phyloP scores from a whole-genome alignment of 2,888 invertebrate genomes.

The Dendrolimus houi region DNA sequence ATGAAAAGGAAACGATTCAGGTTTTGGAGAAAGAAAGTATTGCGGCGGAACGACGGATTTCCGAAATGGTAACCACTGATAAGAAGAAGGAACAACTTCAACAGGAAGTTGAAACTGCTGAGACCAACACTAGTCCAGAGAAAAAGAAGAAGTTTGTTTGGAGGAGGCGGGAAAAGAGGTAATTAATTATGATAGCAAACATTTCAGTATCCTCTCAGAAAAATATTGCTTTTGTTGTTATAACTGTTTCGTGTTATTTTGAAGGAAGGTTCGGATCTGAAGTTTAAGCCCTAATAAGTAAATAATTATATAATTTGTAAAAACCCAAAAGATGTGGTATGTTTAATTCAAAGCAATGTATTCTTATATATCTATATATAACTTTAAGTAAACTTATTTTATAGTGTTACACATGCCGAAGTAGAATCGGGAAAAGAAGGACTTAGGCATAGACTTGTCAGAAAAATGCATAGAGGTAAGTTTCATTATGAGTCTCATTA shows the following conservation, averaged over 20 bases:
- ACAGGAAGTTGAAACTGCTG: slow-evolving; percentile 57
- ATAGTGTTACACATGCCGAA: slow-evolving; percentile 46
- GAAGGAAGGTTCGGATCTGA: no score
- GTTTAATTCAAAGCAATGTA: no score
- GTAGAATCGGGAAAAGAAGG: slow-evolving; percentile 57
- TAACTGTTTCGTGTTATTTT: no score
- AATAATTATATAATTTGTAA: no score
- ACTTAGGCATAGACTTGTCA: slow-evolving; percentile 57
- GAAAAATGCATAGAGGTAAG: slow-evolving; percentile 67
- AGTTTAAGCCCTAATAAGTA: no score
- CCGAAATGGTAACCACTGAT: slow-evolving; percentile 33
- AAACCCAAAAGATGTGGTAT: no score
- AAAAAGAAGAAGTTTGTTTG: slow-evolving; percentile 64
- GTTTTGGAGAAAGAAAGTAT: slow-evolving; percentile 57
- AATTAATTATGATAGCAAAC: slow-evolving; percentile 1
- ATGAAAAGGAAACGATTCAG: slow-evolving; percentile 65
- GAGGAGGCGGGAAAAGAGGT: slow-evolving; percentile 63
- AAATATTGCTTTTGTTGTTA: no score
- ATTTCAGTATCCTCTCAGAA: no score
- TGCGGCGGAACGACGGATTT: slow-evolving; percentile 37
- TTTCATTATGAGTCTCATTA: slow-evolving; percentile 1
- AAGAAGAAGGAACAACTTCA: slow-evolving; percentile 41
- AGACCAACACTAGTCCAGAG: slow-evolving; percentile 65
- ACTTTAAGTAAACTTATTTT: slow-evolving; percentile 7
- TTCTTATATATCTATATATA: no score